phyloP scores from a whole-genome alignment of 2,113 vertebrate genomes.

The Hippocampus zosterae region DNA sequence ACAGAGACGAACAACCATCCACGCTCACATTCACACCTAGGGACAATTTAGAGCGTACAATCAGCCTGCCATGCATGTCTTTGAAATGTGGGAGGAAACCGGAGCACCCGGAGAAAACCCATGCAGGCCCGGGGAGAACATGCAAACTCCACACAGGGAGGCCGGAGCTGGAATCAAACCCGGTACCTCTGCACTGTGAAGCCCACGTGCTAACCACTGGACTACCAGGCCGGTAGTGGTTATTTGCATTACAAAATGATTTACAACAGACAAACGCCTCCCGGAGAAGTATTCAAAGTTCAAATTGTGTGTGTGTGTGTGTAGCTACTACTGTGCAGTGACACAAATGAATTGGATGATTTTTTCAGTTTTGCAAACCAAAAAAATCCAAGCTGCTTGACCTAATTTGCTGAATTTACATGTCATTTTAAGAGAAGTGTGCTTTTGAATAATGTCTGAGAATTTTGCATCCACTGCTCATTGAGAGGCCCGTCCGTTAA shows the following conservation, averaged over 20 bases:
- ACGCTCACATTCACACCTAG: no score
- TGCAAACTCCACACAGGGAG: no score
- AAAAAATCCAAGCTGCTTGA: neutral
- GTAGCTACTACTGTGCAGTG: neutral
- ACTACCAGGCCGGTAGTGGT: no score
- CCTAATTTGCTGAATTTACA: slow-evolving; percentile 19
- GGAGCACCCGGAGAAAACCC: no score
- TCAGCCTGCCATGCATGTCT: no score
- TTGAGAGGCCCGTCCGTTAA: slow-evolving; percentile 21
- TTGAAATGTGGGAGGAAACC: no score
- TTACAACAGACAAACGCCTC: slow-evolving; percentile 1
- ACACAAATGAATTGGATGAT: neutral
- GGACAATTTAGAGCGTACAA: no score
- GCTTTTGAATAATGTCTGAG: neutral
- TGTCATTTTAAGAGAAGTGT: slow-evolving; percentile 1
- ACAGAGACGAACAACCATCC: no score
- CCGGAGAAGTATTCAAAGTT: slow-evolving; percentile 8
- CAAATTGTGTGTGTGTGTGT: neutral
- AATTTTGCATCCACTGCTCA: neutral
- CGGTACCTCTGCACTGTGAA: no score
- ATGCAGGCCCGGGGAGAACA: no score
- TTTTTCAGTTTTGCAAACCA: slow-evolving; percentile 10
- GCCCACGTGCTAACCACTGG: no score
- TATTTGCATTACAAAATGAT: neutral
- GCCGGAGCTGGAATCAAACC: no score